Conservation (phyloP, 2,113 vertebrate species). For the Rhabdomys dilectus region DNA sequence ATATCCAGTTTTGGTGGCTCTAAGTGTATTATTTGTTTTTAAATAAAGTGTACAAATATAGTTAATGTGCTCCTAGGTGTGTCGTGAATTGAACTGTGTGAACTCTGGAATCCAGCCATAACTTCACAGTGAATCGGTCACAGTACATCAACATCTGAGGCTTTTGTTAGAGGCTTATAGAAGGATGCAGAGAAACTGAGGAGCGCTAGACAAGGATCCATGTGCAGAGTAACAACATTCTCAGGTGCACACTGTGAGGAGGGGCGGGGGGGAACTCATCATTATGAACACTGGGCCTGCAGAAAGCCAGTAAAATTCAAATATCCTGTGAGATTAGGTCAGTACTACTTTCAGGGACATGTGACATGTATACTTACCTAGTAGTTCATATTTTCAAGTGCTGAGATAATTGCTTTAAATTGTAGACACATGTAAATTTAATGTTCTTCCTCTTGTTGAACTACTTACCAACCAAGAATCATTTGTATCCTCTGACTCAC, state of each 20-base stretch:
- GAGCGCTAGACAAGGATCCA: neutral
- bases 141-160: slow-evolving; percentile 38
- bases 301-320: slow-evolving; percentile 57
- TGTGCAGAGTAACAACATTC: neutral
- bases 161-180: neutral
- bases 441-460: neutral
- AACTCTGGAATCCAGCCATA: slow-evolving; percentile 54
- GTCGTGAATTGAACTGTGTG: slow-evolving; percentile 77
- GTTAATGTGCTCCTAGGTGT: slow-evolving; percentile 79
- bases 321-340: neutral
- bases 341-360: neutral
- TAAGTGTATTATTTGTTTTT: slow-evolving; percentile 81
- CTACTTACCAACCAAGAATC: neutral
- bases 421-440: neutral
- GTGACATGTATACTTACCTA: neutral
- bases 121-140: slow-evolving; percentile 47
- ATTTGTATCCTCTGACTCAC: neutral
- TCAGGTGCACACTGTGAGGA: slow-evolving; percentile 19
- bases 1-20: slow-evolving; percentile 79
- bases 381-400: slow-evolving; percentile 8
- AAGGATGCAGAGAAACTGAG: slow-evolving; percentile 25
- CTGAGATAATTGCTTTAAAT: slow-evolving; percentile 40
- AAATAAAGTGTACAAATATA: slow-evolving; percentile 83
- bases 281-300: neutral
- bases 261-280: neutral